Conservation (phyloP, 2,888 invertebrate genomes). For the Kuschelorhynchus macadamiae region DNA sequence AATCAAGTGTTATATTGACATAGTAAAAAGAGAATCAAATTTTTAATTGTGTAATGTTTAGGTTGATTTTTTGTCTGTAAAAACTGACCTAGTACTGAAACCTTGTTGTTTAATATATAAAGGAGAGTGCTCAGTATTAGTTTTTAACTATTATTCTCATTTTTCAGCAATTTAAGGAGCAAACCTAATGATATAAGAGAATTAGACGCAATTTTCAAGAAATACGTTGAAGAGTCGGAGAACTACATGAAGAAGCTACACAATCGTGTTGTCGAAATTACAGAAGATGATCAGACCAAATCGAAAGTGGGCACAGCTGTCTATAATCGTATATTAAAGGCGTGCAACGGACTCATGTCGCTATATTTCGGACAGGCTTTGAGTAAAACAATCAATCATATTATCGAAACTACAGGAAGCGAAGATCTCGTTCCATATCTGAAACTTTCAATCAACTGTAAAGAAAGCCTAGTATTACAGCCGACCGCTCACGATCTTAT, state of each 20-base stretch:
- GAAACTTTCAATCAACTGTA: slow-evolving; percentile 67
- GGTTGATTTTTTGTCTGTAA: too few relatives aligned
- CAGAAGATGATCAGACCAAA: slow-evolving; percentile 54
- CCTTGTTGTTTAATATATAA: too few relatives aligned
- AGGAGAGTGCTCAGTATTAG: too few relatives aligned
- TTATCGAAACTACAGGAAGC: slow-evolving; percentile 73
- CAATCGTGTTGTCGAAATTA: slow-evolving; percentile 53
- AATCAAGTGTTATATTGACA: too few relatives aligned
- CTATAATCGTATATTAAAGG: slow-evolving; percentile 49
- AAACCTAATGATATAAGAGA: slow-evolving; percentile 57
- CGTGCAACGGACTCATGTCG: slow-evolving; percentile 69
- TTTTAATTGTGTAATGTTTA: too few relatives aligned
- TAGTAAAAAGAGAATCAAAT: too few relatives aligned
- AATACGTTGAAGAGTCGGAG: slow-evolving; percentile 55
- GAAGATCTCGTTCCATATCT: slow-evolving; percentile 75
- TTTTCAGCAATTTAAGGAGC: slow-evolving; percentile 45
- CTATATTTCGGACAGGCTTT: slow-evolving; percentile 78
- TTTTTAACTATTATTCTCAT: too few relatives aligned
- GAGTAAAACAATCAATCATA: slow-evolving; percentile 76
- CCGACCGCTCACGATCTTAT: slow-evolving; percentile 75
- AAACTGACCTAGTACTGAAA: too few relatives aligned
- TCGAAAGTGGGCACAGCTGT: slow-evolving; percentile 43
- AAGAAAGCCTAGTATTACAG: slow-evolving; percentile 67
- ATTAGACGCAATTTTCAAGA: slow-evolving; percentile 55
- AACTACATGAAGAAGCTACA: slow-evolving; percentile 57